Percentiles rank a stretch among this genome's conserved stretches.
Conservation (phyloP, 64 coral and sea anemone species). For the Actinia tenebrosa region DNA sequence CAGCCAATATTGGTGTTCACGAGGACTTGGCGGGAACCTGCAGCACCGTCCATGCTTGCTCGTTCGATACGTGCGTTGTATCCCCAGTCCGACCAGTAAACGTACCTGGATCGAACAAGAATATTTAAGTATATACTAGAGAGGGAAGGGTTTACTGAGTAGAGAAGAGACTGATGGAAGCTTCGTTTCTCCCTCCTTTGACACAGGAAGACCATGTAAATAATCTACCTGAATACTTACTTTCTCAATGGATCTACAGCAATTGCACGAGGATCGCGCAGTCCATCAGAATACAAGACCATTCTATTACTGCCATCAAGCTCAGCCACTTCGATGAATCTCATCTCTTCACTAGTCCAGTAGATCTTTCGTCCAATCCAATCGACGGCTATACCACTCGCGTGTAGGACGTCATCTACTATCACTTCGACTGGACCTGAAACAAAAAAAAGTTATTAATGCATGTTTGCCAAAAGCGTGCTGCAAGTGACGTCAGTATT, state of each 20-base stretch:
- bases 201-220: background rate
- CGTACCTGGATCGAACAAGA: slow-evolving; percentile 35
- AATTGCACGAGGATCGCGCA: slow-evolving; percentile 74
- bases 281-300: slow-evolving; percentile 31
- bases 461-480: no score
- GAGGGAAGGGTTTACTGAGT: background rate
- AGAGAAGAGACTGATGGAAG: background rate
- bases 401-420: no score
- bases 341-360: slow-evolving; percentile 32
- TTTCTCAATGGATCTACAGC: slow-evolving; percentile 51
- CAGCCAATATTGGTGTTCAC: slow-evolving; percentile 50
- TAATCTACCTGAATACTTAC: slow-evolving; percentile 19
- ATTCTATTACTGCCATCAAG: slow-evolving; percentile 56
- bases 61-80: slow-evolving; percentile 60
- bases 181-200: background rate
- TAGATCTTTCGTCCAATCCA: slow-evolving; percentile 48
- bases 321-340: slow-evolving; percentile 70
- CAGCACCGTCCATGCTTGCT: slow-evolving; percentile 68
- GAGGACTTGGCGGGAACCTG: slow-evolving; percentile 41
- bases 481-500: no score
- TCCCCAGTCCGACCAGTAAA: slow-evolving; percentile 90
- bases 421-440: no score
- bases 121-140: no score
- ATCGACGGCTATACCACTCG: slow-evolving; percentile 24
- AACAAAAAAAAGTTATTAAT: no score